phyloP scores from a whole-genome alignment of 2,113 vertebrate genomes.

The Takifugu flavidus region DNA sequence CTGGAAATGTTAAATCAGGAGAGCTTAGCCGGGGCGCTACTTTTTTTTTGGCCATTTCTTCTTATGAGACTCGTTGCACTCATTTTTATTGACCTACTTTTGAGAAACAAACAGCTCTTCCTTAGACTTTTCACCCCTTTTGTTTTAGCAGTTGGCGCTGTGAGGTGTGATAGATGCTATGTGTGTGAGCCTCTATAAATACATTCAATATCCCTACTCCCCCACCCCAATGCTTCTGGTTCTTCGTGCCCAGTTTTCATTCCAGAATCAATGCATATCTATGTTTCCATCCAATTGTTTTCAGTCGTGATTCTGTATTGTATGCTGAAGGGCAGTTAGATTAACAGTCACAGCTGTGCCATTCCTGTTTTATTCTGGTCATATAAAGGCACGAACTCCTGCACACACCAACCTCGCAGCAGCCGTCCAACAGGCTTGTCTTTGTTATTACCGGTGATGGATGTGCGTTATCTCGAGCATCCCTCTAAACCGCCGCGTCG shows the following conservation, averaged over 20 bases:
- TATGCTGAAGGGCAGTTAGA: conserved; percentile 34
- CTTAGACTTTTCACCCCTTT: conserved; percentile 15
- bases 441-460: conserved; percentile 60
- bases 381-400: neutral
- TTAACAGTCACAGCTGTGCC: conserved; percentile 22
- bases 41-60: conserved; percentile 24
- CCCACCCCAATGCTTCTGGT: conserved; percentile 14
- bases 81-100: conserved; percentile 48
- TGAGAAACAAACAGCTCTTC: conserved; percentile 5
- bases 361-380: conserved; percentile 33
- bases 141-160: conserved; percentile 27
- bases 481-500: conserved; percentile 60
- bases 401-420: conserved; percentile 21
- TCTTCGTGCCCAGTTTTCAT: conserved; percentile 36
- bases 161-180: conserved; percentile 30
- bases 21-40: conserved; percentile 24
- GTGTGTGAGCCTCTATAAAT: conserved; percentile 49
- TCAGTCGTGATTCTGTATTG: conserved; percentile 37
- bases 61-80: conserved; percentile 19
- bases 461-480: conserved; percentile 66
- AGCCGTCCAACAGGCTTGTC: conserved; percentile 34
- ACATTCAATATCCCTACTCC: conserved; percentile 41
- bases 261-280: conserved; percentile 68
- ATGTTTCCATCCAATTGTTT: conserved; percentile 51
- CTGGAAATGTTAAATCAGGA: conserved; percentile 27